phyloP scores from a whole-genome alignment of 2,797 vertebrate species.

The Anolis apletophallus region DNA sequence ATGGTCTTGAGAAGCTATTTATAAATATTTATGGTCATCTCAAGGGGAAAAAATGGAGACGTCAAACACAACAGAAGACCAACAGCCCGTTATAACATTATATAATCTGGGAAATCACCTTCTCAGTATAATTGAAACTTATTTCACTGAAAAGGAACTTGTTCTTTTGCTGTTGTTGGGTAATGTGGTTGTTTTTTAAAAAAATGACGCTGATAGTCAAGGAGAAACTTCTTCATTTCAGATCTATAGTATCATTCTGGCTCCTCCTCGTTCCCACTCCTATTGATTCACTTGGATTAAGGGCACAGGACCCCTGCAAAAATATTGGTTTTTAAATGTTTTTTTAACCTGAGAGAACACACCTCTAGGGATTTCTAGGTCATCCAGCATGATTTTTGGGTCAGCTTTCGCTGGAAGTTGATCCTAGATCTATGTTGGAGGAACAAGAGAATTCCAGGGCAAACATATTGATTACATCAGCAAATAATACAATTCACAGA shows the following conservation, averaged over 20 bases:
- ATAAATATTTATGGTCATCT: background rate
- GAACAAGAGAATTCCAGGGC: no score
- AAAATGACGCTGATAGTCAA: background rate
- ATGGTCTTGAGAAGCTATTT: background rate
- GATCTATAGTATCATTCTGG: background rate
- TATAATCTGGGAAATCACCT: background rate
- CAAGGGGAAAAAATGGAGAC: background rate
- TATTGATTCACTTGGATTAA: no score
- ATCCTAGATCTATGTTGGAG: no score
- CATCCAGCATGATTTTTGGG: no score
- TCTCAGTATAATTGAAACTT: background rate
- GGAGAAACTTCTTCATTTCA: background rate
- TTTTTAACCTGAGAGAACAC: no score
- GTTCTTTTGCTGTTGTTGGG: background rate
- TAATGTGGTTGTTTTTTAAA: background rate
- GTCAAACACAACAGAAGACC: background rate
- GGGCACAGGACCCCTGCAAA: no score
- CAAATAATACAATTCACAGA: no score
- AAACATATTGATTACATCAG: no score
- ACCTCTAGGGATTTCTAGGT: no score
- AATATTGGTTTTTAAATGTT: no score
- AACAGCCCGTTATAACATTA: background rate
- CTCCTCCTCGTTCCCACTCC: background rate
- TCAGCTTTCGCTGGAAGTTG: no score
- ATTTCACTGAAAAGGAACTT: background rate